phyloP scores from a whole-genome alignment of 2,113 vertebrate genomes.

The Gnathonemus longibarbis region DNA sequence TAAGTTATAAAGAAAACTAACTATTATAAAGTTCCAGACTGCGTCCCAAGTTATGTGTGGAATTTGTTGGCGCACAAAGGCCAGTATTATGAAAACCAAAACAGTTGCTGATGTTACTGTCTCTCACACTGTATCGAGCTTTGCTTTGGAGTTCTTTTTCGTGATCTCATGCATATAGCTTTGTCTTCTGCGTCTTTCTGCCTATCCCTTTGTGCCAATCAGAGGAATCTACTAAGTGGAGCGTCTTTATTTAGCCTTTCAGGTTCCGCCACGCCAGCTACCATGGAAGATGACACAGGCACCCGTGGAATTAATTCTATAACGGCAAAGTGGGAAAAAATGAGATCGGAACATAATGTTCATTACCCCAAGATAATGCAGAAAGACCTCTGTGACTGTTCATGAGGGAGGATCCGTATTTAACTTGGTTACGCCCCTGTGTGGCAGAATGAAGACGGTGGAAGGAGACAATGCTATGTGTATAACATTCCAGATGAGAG shows the following conservation, averaged over 20 bases:
- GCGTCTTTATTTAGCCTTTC: constrained; percentile 6
- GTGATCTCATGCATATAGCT: background rate
- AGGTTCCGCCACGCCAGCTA: background rate
- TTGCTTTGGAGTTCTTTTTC: background rate
- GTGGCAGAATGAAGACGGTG: background rate
- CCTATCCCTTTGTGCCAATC: background rate
- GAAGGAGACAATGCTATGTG: background rate
- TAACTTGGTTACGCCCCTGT: background rate
- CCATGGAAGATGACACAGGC: constrained; percentile 9
- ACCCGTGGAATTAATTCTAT: constrained; percentile 15
- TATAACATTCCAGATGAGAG: background rate
- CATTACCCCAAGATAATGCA: constrained; percentile 7
- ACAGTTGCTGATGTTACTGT: background rate
- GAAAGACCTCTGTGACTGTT: background rate
- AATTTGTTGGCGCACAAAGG: background rate
- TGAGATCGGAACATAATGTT: background rate
- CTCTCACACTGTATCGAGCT: background rate
- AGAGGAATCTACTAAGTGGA: constrained; percentile 4
- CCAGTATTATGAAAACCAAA: background rate
- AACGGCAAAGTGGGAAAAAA: constrained; percentile 7
- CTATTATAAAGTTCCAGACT: background rate
- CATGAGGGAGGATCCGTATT: background rate
- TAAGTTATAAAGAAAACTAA: background rate
- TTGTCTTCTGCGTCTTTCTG: background rate
- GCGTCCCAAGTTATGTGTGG: background rate